Percentiles rank a stretch among this genome's conserved stretches.
phyloP scores from a whole-genome alignment of 92 coral and sea anemone genomes.

The Scolanthus callimorphus region DNA sequence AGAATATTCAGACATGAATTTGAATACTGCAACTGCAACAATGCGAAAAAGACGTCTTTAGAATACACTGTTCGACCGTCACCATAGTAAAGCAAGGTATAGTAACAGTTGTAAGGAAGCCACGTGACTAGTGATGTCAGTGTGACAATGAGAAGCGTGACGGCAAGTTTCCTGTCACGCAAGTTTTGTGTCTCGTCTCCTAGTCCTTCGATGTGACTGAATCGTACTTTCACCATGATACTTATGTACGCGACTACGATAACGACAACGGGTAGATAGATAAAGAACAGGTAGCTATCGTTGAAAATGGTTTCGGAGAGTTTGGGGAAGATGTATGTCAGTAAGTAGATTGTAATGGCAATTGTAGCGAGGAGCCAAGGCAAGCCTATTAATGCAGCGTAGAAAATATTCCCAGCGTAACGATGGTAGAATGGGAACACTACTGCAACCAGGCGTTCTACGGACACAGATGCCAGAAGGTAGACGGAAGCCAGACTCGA shows the following conservation, averaged over 20 bases:
- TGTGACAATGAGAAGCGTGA: conserved; percentile 41
- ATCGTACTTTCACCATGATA: conserved; percentile 14
- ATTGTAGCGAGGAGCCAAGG: conserved; percentile 20
- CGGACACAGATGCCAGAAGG: conserved; percentile 20
- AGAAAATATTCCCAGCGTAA: conserved; percentile 13
- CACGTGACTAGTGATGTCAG: conserved; percentile 33
- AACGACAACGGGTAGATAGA: conserved; percentile 11
- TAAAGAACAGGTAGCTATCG: conserved; percentile 11
- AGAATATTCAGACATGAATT: conserved; percentile 20
- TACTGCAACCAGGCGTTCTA: conserved; percentile 26
- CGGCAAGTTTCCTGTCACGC: conserved; percentile 44
- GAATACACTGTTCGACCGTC: conserved; percentile 8
- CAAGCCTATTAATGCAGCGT: conserved; percentile 10
- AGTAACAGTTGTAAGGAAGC: conserved; percentile 34
- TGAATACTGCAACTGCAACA: conserved; percentile 28
- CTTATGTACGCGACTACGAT: conserved; percentile 13
- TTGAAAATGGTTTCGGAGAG: conserved; percentile 11
- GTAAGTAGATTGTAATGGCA: conserved; percentile 3
- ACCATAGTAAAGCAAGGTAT: conserved; percentile 6
- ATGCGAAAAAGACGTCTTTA: conserved; percentile 6
- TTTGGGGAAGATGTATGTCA: not conserved
- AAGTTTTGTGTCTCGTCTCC: conserved; percentile 5
- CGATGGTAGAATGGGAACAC: conserved; percentile 34
- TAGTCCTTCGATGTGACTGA: conserved; percentile 13
- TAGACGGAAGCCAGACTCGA: conserved; percentile 28